These are phyloP conservation scores for Bicyclus anynana DNA, from an alignment of 1,140 invertebrate species.

Conservation along the genomic window DNA sequence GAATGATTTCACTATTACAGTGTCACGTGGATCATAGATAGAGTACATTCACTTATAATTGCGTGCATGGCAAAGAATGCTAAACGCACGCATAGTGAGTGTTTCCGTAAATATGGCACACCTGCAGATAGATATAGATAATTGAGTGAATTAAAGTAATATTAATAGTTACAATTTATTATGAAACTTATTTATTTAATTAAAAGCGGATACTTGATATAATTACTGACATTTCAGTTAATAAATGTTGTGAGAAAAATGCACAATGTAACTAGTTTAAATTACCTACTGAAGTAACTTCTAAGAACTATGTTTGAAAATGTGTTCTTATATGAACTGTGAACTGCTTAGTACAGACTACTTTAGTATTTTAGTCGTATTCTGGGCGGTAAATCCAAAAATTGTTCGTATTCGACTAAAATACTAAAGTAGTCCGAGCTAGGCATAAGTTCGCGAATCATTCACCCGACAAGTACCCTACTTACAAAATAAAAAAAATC, in stretches of 20 bases:
- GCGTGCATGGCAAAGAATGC: conserved; percentile 35
- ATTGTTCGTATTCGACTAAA: no score
- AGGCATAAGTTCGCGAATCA: no score
- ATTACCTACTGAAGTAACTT: no score
- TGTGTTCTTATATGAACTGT: no score
- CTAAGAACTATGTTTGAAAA: no score
- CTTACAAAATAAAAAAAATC: no score
- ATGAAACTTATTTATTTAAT: neutral
- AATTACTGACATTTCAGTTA: neutral
- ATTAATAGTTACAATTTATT: neutral
- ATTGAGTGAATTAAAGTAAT: neutral
- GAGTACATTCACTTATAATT: conserved; percentile 37
- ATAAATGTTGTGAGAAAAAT: neutral
- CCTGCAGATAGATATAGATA: conserved; percentile 12
- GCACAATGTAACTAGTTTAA: neutral
- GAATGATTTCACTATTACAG: neutral
- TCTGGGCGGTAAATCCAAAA: no score
- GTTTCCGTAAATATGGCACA: conserved; percentile 35
- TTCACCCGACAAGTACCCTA: no score
- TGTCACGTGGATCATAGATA: neutral
- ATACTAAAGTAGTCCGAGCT: no score
- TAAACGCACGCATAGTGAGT: conserved; percentile 24
- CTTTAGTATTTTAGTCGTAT: no score
- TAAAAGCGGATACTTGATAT: neutral
- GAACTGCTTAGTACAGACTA: no score